These are phyloP conservation scores for Pandemis heparana DNA, from an alignment of 2,888 invertebrate species.

Conservation along the genomic window DNA sequence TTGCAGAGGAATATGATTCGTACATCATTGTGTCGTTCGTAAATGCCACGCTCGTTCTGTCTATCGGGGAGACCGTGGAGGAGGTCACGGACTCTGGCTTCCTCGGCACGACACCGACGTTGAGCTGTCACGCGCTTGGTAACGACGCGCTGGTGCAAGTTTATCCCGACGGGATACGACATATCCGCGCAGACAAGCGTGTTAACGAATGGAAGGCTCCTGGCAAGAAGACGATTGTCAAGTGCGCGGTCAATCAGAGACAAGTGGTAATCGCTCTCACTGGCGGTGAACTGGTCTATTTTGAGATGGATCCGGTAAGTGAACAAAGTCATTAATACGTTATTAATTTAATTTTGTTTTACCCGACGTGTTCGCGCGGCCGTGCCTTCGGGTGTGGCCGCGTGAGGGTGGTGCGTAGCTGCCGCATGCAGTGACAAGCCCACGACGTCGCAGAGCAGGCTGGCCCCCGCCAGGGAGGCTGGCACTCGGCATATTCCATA, in stretches of 20 bases:
- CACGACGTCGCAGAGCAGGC: constrained; percentile 88
- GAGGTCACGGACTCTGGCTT: constrained; percentile 99
- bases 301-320: constrained; percentile 99
- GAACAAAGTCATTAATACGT: background rate
- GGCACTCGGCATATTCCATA: constrained; percentile 90
- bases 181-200: constrained; percentile 98
- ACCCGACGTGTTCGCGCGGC: constrained; percentile 71
- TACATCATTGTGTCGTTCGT: constrained; percentile 99
- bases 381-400: constrained; percentile 63
- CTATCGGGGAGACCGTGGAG: constrained; percentile 99
- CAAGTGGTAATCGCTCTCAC: constrained; percentile 99
- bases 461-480: constrained; percentile 81
- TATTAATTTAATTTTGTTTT: background rate
- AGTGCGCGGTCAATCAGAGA: constrained; percentile 99
- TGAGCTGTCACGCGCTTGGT: constrained; percentile 99
- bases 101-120: constrained; percentile 98
- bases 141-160: constrained; percentile 99
- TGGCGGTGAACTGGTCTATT: constrained; percentile 99
- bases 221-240: constrained; percentile 98
- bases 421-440: constrained; percentile 82
- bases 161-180: constrained; percentile 99
- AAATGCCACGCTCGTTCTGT: constrained; percentile 97
- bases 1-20: constrained; percentile 98
- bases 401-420: constrained; percentile 80
- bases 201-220: constrained; percentile 99